A percentile compares a stretch with the other conserved stretches of the same genome.
These are phyloP conservation scores for Cryptomyrus ogoouensis DNA, from an alignment of 2,113 vertebrate genomes.

Conservation along the genomic window DNA sequence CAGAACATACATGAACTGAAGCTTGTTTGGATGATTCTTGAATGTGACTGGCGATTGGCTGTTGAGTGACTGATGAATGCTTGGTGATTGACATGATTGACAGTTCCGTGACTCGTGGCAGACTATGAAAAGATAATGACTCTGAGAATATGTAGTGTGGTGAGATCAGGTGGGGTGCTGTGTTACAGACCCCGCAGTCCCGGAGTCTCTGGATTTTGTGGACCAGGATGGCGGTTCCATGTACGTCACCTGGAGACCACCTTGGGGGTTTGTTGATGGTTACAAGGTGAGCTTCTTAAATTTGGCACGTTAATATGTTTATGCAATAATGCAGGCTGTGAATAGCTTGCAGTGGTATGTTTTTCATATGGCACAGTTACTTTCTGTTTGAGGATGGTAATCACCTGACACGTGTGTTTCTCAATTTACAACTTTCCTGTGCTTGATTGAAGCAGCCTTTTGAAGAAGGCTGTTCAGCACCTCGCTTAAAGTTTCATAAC, in stretches of 20 bases:
- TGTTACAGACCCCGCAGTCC: conserved; percentile 62
- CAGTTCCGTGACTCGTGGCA: neutral
- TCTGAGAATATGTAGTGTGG: neutral
- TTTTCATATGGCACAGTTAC: neutral
- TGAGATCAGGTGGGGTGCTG: neutral
- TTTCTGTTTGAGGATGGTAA: neutral
- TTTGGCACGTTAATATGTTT: neutral
- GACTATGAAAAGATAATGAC: neutral
- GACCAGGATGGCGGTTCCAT: conserved; percentile 60
- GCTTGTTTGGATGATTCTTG: neutral
- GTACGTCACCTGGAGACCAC: conserved; percentile 70
- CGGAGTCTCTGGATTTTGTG: conserved; percentile 62
- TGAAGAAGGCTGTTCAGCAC: neutral
- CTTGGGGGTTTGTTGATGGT: conserved; percentile 61
- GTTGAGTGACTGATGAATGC: neutral
- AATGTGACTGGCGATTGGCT: neutral
- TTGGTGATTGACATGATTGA: neutral
- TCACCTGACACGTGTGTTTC: neutral
- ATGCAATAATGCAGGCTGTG: neutral
- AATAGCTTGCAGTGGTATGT: neutral
- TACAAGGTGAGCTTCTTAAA: conserved; percentile 63
- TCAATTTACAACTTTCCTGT: neutral
- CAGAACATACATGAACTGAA: neutral
- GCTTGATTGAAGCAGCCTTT: neutral
- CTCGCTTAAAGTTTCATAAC: neutral